Conservation (phyloP, 2,113 vertebrate species). For the Atractosteus spatula region DNA sequence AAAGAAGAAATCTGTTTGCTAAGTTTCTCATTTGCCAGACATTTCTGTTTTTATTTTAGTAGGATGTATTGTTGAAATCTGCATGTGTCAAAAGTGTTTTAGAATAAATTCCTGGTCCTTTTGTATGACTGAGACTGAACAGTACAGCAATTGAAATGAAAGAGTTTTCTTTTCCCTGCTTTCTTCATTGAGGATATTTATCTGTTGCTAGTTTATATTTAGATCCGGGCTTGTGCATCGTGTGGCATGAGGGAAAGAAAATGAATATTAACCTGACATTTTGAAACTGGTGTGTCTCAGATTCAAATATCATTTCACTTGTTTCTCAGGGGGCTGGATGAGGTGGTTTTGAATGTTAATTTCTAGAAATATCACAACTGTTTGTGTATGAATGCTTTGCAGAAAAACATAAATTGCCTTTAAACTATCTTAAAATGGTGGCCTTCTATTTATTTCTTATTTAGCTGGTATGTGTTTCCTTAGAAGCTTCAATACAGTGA, state of each 20-base stretch:
- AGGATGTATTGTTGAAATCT: too few relatives aligned
- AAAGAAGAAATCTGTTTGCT: too few relatives aligned
- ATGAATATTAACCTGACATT: slow-evolving; percentile 28
- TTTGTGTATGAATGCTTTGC: slow-evolving; percentile 1
- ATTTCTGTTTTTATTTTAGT: too few relatives aligned
- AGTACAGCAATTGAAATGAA: neutral
- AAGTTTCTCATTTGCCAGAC: too few relatives aligned
- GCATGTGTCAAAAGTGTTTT: too few relatives aligned
- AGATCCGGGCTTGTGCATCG: slow-evolving; percentile 13
- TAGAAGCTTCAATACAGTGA: too few relatives aligned
- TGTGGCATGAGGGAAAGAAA: slow-evolving; percentile 16
- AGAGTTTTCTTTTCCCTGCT: neutral
- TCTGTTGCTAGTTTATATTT: slow-evolving; percentile 23
- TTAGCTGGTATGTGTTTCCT: too few relatives aligned
- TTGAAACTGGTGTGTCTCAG: slow-evolving; percentile 14
- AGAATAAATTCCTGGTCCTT: too few relatives aligned
- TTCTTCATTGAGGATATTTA: neutral
- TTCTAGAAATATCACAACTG: slow-evolving; percentile 20
- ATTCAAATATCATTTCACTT: slow-evolving; percentile 26
- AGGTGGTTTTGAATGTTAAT: slow-evolving; percentile 24
- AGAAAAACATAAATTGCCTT: too few relatives aligned
- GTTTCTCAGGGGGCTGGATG: slow-evolving; percentile 10
- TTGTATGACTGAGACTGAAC: too few relatives aligned
- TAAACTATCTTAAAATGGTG: too few relatives aligned
- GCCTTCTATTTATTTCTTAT: too few relatives aligned